Base-by-base conservation (phyloP, 2,797 vertebrate species). In the Argyrosomus regius region DNA sequence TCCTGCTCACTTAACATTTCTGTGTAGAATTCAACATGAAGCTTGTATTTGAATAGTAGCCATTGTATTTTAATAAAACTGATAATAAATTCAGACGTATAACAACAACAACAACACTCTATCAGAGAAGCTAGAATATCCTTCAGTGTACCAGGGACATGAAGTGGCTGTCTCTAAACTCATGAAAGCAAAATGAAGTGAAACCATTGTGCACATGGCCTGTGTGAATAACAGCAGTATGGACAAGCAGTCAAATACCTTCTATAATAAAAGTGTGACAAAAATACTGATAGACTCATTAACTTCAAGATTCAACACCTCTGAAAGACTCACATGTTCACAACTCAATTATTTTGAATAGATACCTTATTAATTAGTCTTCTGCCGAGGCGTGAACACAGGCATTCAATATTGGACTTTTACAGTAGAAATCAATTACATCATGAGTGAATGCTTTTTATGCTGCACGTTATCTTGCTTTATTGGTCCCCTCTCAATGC, bases 251-350 rank as follows among this genome's bases (percentile, higher is more conserved):
- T 85, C 56, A 65, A 69, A 83, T 61, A 45, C 18, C 75, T 72
- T 28, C 24, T 22, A 16, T 71, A 49, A 59, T 83, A 41, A 49
- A 59, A 50, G 45, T 81, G 56, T 88, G 82, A 77, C 26, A 41
- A 56, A 84, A 84, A 82, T 90, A 65, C 81, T 63, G 62, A 85
- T 61, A 12, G 31, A 45, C 41, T 82, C 59, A 86, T 90, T 91
- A 86, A 69, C 64, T 45, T 77, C n/a, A 35, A 75, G 64, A 71
- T 50, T 46, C 56, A 66, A 8, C 53, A 13, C 58, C 10, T 52
- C 10, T 10, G 5, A 49, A 58, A 58, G 58, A 76, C 71, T 63
- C 12, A 5, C 1, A 31, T 7, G 5, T 41, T 70, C 45, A 20
- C 46, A 16, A 22, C 31, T 68, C 56, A 77, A 63, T 80, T 46